Conservation (phyloP, 2,113 vertebrate genomes). For the Elaphurus davidianus region DNA sequence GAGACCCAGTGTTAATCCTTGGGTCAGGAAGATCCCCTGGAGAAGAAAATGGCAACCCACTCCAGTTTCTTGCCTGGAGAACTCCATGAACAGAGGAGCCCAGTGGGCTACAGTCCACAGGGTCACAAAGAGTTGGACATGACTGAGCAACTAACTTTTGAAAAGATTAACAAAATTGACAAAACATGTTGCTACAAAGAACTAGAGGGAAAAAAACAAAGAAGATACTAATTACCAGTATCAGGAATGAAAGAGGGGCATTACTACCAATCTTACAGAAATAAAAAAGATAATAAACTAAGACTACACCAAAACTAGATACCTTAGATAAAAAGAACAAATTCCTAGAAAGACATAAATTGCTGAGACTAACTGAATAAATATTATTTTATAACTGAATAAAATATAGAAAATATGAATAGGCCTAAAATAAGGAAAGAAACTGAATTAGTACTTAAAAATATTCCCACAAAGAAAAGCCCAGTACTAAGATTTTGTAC, state of each 20-base stretch:
- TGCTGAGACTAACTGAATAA: not conserved
- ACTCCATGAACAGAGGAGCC: not conserved
- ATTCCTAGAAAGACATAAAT: not conserved
- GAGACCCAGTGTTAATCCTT: accelerated
- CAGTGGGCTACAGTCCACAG: not conserved
- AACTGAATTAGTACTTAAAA: not conserved
- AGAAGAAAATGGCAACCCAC: not conserved
- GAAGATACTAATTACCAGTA: not conserved
- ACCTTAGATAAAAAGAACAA: not conserved
- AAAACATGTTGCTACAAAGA: not conserved
- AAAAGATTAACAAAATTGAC: not conserved
- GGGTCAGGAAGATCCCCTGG: not conserved
- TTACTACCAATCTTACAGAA: not conserved
- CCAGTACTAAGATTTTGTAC: not conserved
- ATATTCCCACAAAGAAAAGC: not conserved
- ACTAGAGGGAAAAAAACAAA: not conserved
- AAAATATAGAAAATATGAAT: not conserved
- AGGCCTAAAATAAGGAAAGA: not conserved
- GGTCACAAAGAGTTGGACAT: not conserved
- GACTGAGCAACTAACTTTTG: not conserved
- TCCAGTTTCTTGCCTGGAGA: not conserved
- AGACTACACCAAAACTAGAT: not conserved
- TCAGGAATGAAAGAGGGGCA: not conserved
- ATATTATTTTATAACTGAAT: not conserved
- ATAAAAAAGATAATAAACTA: not conserved